Conservation (phyloP, 2,113 vertebrate species). For the Anseranas semipalmata region DNA sequence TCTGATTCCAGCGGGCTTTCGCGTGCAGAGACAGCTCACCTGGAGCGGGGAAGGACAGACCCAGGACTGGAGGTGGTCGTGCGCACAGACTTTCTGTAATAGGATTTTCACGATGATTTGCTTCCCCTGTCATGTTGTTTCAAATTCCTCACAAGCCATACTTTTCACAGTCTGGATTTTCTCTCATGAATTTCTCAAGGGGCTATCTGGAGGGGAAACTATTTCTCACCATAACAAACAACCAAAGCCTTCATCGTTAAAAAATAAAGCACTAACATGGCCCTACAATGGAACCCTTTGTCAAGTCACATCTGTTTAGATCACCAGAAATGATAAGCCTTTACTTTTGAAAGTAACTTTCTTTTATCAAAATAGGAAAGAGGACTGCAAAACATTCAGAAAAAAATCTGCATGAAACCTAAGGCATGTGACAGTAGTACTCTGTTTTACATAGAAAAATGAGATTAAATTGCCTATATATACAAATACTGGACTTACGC, state of each 20-base stretch:
- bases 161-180: constrained; percentile 70
- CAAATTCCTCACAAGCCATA: constrained; percentile 63
- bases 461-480: neutral
- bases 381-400: neutral
- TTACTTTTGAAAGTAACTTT: constrained; percentile 42
- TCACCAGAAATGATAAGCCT: constrained; percentile 52
- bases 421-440: neutral
- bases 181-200: constrained; percentile 65
- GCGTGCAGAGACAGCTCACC: neutral
- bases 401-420: neutral
- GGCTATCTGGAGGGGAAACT: constrained; percentile 61
- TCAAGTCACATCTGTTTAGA: constrained; percentile 64
- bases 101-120: constrained; percentile 26
- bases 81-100: neutral
- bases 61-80: neutral
- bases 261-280: constrained; percentile 40
- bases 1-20: neutral
- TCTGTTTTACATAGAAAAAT: neutral
- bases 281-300: constrained; percentile 55
- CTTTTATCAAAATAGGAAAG: constrained; percentile 33
- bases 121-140: constrained; percentile 50
- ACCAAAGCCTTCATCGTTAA: constrained; percentile 59
- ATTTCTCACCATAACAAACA: constrained; percentile 70
- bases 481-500: neutral
- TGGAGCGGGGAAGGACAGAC: neutral